Evolutionary conservation across 2,113 vertebrate genomes (phyloP).

Genomic region (Prunella himalayana): DNA sequence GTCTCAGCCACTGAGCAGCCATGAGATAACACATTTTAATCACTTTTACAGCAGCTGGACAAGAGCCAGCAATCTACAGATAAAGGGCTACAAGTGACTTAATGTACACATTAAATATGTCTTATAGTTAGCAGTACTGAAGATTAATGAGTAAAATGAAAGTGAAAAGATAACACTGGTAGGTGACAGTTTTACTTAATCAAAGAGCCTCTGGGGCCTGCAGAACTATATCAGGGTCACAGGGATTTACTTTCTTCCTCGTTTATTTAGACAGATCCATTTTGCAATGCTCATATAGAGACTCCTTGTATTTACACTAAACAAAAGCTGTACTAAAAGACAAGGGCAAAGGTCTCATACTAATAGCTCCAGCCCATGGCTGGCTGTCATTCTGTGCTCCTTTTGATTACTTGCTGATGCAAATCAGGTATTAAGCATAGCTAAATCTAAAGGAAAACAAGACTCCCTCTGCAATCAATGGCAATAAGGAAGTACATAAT

Average conservation of each 20-base stretch:
- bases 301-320: background rate
- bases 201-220: background rate
- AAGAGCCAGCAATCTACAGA: background rate
- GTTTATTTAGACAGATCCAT: background rate
- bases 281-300: background rate
- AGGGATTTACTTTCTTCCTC: background rate
- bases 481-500: background rate
- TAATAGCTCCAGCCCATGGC: background rate
- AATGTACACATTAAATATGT: background rate
- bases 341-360: background rate
- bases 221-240: background rate
- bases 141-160: conserved; percentile 39
- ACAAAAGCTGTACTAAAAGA: background rate
- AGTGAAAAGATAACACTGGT: background rate
- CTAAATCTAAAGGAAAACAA: background rate
- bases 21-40: background rate
- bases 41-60: conserved; percentile 3
- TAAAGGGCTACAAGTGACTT: conserved; percentile 6
- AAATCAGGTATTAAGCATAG: background rate
- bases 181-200: conserved; percentile 37
- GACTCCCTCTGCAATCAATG: background rate
- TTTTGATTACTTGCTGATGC: background rate
- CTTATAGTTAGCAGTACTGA: background rate
- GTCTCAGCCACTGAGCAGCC: background rate
- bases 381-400: background rate